Evolutionary conservation across 1,140 invertebrate genomes (phyloP).

Genomic region (Solenopsis fugax): DNA sequence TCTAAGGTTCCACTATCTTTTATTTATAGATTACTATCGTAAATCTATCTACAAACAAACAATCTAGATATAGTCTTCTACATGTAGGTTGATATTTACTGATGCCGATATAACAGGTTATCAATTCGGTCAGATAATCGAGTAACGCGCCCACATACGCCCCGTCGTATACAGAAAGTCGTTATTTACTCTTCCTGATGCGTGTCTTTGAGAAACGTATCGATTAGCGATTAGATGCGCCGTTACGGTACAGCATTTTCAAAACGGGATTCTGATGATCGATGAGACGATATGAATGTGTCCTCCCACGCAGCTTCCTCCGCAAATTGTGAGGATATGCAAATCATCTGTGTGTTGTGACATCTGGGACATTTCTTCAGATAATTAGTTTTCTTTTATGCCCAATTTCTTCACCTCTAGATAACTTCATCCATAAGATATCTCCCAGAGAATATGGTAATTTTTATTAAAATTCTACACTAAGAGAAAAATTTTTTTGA

Average conservation of each 20-base stretch:
- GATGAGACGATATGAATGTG: slow-evolving; percentile 20
- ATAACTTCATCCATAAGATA: too few species aligned
- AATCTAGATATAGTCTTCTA: background rate
- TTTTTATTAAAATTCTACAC: too few species aligned
- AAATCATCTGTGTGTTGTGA: background rate
- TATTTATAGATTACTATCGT: background rate
- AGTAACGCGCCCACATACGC: slow-evolving; percentile 43
- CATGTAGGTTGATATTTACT: slow-evolving; percentile 26
- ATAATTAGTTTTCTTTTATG: background rate
- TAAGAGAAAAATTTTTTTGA: too few species aligned
- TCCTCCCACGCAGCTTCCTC: background rate
- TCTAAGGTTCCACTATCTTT: background rate
- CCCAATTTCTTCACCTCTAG: too few species aligned
- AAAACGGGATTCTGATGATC: slow-evolving; percentile 20
- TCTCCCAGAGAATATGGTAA: too few species aligned
- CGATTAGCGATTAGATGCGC: slow-evolving; percentile 50
- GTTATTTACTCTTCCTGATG: slow-evolving; percentile 46
- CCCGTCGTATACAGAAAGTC: slow-evolving; percentile 30
- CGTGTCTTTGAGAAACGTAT: slow-evolving; percentile 34
- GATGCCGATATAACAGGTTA: slow-evolving; percentile 50
- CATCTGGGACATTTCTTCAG: background rate
- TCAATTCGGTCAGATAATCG: slow-evolving; percentile 51
- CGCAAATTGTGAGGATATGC: background rate
- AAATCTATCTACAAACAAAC: background rate
- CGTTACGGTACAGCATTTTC: slow-evolving; percentile 38